These are phyloP conservation scores for Paracentrotus lividus DNA, from an alignment of 53 echinoderm and acorn worm genomes.

Conservation along the genomic window DNA sequence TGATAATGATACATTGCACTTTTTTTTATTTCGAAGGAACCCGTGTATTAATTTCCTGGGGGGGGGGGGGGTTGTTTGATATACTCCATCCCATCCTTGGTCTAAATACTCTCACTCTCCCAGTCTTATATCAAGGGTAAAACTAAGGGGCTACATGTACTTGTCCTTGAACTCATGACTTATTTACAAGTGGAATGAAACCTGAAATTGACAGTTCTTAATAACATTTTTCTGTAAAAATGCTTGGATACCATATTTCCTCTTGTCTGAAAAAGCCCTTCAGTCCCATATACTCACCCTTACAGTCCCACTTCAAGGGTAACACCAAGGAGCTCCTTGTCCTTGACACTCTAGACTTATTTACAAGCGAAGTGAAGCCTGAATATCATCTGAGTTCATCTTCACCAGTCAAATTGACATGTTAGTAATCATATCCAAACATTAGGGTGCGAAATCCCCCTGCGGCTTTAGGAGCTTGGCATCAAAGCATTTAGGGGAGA, in stretches of 20 bases:
- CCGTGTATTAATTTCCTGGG: too few species aligned
- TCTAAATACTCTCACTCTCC: too few species aligned
- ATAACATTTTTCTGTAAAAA: too few species aligned
- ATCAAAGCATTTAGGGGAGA: constrained; percentile 20
- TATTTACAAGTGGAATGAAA: too few species aligned
- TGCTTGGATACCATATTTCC: too few species aligned
- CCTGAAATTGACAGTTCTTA: too few species aligned
- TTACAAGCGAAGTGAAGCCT: neutral
- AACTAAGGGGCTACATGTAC: too few species aligned
- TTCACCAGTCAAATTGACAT: constrained; percentile 56
- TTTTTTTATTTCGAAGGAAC: too few species aligned
- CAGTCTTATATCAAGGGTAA: too few species aligned
- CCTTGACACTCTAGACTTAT: constrained; percentile 35
- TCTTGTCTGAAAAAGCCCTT: neutral
- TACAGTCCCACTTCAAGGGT: neutral
- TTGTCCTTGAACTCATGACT: neutral
- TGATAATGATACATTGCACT: too few species aligned
- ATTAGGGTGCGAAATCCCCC: constrained; percentile 33
- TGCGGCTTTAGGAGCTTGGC: constrained; percentile 12
- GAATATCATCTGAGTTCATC: neutral
- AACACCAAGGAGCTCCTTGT: neutral
- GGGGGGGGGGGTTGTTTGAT: too few species aligned
- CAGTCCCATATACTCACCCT: neutral
- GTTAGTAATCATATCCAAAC: constrained; percentile 65
- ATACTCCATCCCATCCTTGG: too few species aligned